Percentiles rank a stretch among this genome's conserved stretches.
Conservation (phyloP, 2,113 vertebrate genomes). For the Epinephelus fuscoguttatus region DNA sequence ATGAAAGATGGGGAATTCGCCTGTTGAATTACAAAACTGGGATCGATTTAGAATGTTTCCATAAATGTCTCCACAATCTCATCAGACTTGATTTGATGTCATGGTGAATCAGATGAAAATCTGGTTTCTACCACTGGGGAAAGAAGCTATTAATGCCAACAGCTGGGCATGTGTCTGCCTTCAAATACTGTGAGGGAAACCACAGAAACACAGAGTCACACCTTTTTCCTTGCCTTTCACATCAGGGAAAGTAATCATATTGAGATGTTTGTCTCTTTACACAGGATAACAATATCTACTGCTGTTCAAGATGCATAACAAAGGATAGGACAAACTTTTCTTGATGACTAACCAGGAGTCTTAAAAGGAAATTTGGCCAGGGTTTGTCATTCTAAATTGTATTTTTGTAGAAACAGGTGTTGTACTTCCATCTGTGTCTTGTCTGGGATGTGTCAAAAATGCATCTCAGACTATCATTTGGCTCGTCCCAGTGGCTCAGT, state of each 20-base stretch:
- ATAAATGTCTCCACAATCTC: constrained; percentile 80
- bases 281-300: constrained; percentile 27
- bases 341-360: background rate
- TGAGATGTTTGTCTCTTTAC: constrained; percentile 25
- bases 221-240: constrained; percentile 44
- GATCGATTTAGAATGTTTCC: constrained; percentile 80
- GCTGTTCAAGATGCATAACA: constrained; percentile 16
- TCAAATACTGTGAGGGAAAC: constrained; percentile 35
- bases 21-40: constrained; percentile 78
- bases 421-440: constrained; percentile 9
- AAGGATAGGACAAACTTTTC: constrained; percentile 13
- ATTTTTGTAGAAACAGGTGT: constrained; percentile 10
- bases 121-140: constrained; percentile 58
- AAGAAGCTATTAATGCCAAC: constrained; percentile 72
- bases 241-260: constrained; percentile 39
- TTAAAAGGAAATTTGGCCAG: constrained; percentile 3
- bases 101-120: constrained; percentile 76
- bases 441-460: background rate
- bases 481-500: background rate
- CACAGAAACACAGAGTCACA: constrained; percentile 44
- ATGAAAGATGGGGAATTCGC: constrained; percentile 78
- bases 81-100: constrained; percentile 76
- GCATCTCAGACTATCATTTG: constrained; percentile 2
- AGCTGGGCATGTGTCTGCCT: constrained; percentile 57
- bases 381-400: constrained; percentile 28